A percentile compares a stretch with the other conserved stretches of the same genome.
These are phyloP conservation scores for Dinocampus coccinellae DNA, from an alignment of 2,888 invertebrate species.

Conservation along the genomic window DNA sequence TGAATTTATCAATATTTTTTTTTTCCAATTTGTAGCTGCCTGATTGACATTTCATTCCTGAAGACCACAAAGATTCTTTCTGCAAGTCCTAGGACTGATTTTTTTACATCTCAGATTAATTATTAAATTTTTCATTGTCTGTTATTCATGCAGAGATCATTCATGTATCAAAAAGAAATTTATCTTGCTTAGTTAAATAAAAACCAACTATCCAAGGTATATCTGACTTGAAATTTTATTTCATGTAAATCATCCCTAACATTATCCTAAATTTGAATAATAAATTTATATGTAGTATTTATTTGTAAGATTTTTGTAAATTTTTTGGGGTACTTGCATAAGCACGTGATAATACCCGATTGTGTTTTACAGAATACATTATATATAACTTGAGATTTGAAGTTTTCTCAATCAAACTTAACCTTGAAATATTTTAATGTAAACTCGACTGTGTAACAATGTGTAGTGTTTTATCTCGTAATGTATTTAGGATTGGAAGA, in stretches of 20 bases:
- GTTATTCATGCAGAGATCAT: conserved; percentile 47
- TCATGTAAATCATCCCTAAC: neutral
- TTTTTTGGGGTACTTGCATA: no score
- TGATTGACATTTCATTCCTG: conserved; percentile 37
- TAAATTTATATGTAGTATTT: no score
- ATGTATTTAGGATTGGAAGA: conserved; percentile 45
- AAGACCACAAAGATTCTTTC: conserved; percentile 18
- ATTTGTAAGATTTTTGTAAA: no score
- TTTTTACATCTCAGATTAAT: conserved; percentile 10
- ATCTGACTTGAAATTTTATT: conserved; percentile 8
- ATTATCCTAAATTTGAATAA: neutral
- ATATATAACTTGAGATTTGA: no score
- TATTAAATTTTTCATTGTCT: conserved; percentile 34
- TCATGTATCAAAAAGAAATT: conserved; percentile 47
- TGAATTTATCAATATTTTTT: neutral
- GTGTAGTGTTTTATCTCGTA: conserved; percentile 43
- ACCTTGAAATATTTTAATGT: conserved; percentile 34
- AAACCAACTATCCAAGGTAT: conserved; percentile 52
- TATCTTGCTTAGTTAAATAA: conserved; percentile 56
- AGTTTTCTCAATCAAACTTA: conserved; percentile 26
- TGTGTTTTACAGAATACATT: no score
- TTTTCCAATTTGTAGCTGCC: conserved; percentile 48
- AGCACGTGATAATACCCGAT: no score
- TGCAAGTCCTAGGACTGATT: conserved; percentile 33
- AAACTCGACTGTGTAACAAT: no score